Base-by-base conservation (phyloP, 2,797 vertebrate species). In the Gastrophryne carolinensis region DNA sequence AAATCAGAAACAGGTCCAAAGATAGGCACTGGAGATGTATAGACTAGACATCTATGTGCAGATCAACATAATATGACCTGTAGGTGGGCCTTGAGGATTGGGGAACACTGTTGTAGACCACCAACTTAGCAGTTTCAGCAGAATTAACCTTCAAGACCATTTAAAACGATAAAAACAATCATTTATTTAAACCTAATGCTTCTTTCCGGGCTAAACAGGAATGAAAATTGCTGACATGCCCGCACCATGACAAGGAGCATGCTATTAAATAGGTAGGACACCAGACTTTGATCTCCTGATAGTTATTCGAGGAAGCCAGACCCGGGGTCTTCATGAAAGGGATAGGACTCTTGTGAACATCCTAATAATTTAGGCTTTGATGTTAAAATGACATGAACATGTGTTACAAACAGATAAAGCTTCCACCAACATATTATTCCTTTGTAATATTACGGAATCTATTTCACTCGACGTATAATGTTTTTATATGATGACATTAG, bases 211-310 rank as follows among this genome's bases (percentile, higher is more conserved):
- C 49, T 27, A 3, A 27, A 6, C 39, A n/a, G 24, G 54, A 68
- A 26, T 35, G 32, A 54, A 52, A 54, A 5, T 12, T 19, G 34
- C 37, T 56, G 26, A 56, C 34, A 57, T 34, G n/a, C n/a, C 5
- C 27, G 9, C 19, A 15, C 11, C 54, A 57, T 57, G 49, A 68
- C 4, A 29, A 56, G 56, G n/a, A n/a, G 24, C 23, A 37, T 37
- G 17, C 15, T 3, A 29, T 34, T 56, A 54, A 54, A 68, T 68
- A 52, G 37, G 49, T 17, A 9, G 47, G 23, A 10, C 23, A 52
- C 32, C 34, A 67, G 52, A 17, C 64, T 67, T 67, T 67, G 64
- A 67, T 67, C 64, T 30, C n/a, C 27, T 52, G 44, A 66, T 66
- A 66, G 52, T 12, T 49, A 67, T 53, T 47, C 35, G 26, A 67